Conservation (phyloP, 2,888 invertebrate species). For the Hypselothyrea guttata region DNA sequence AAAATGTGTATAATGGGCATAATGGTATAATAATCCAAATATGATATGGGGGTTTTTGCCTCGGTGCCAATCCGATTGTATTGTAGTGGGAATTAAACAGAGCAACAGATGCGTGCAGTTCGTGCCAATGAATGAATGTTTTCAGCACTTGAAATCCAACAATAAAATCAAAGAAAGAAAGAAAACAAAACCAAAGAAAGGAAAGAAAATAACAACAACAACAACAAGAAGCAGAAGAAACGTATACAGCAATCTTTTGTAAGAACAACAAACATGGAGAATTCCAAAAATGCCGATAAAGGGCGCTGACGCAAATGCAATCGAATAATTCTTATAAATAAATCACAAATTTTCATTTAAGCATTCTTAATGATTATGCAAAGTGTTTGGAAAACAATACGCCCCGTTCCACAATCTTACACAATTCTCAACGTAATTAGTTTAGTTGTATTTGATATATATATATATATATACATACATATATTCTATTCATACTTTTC, state of each 20-base stretch:
- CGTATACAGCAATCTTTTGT: slow-evolving; percentile 52
- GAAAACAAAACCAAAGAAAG: slow-evolving; percentile 17
- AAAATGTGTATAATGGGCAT: background rate
- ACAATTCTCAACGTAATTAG: too few species aligned
- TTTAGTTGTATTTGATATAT: too few species aligned
- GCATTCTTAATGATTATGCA: background rate
- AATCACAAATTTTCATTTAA: slow-evolving; percentile 17
- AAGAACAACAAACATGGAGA: slow-evolving; percentile 43
- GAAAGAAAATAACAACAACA: slow-evolving; percentile 3
- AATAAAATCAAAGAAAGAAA: slow-evolving; percentile 15
- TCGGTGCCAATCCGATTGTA: too few species aligned
- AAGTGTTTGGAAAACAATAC: background rate
- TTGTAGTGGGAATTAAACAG: too few species aligned
- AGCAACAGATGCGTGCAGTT: slow-evolving; percentile 63
- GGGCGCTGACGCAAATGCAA: slow-evolving; percentile 62
- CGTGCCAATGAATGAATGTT: slow-evolving; percentile 49
- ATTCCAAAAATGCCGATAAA: slow-evolving; percentile 48
- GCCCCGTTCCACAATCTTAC: too few species aligned
- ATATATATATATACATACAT: too few species aligned
- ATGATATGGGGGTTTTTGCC: slow-evolving; percentile 8
- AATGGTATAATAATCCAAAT: slow-evolving; percentile 14
- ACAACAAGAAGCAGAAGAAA: background rate
- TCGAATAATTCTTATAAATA: slow-evolving; percentile 46
- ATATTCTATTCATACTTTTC: too few species aligned
- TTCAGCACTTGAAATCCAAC: slow-evolving; percentile 52